Evolutionary conservation across 2,797 vertebrate genomes (phyloP), one percentile per base, ranked within the genome.

Genomic region (Peromyscus nudipes): DNA sequence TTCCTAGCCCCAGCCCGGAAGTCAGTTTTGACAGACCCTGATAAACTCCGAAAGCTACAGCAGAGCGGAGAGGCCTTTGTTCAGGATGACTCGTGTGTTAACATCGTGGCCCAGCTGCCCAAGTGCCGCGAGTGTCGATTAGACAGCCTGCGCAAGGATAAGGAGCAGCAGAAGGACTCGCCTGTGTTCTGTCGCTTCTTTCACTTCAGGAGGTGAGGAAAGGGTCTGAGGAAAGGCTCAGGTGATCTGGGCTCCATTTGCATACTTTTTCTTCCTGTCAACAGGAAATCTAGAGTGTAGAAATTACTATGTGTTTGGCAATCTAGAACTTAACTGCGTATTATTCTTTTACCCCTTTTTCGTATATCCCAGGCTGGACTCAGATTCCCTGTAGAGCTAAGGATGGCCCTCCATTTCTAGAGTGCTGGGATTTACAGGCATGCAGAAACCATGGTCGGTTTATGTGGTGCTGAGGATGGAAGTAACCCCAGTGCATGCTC

Each of bases 131-230:
- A 99, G 12, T 99, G 99, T 49, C 98, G 99, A 0, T 5, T 99
- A 96, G 98, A 99, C 96, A 99, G 98, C 13, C 98, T 99, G 31
- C 98, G 99, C 2, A 98, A 99, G 95, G 98, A 98, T 71, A 99
- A 99, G 94, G 98, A 99, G 34, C 98, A 81, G 3, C 98, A 99
- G 96, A 98, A 97, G 0, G 99, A 99, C 43, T 98, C 99, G 0
- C 98, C 99, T 0, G 99, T 99, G 90, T 99, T 99, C 55, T 99
- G 99, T 88, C 97, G 99, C 0, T 99, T 99, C 97, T 99, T 99
- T 34, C 99, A 99, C 96, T 99, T 99, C 14, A 98, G 99, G n/a
- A 99, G 98, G 99, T 99, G 29, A 97, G 97, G 55, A 52, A 52
- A 13, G 0, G 14, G 0, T 4, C 60, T 7, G 1, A 67, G 46